phyloP scores from a whole-genome alignment of 2,888 invertebrate genomes.

The Molorchus minor region DNA sequence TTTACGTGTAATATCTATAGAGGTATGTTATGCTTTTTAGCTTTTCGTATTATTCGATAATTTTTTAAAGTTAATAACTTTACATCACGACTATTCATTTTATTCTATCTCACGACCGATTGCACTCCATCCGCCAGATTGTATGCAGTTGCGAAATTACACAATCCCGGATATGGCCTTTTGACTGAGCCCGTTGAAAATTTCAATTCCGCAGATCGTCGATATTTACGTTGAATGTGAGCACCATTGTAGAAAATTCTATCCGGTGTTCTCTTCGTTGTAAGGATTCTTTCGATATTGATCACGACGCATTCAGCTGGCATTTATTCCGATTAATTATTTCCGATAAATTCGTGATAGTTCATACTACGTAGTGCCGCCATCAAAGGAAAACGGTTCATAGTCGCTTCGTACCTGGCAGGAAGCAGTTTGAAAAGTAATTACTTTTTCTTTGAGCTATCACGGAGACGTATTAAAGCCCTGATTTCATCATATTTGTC shows the following conservation, averaged over 20 bases:
- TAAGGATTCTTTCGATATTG: conserved; percentile 35
- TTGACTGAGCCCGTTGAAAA: conserved; percentile 28
- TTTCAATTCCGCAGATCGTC: conserved; percentile 31
- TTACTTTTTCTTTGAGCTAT: too few species aligned
- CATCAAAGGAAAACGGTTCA: not conserved
- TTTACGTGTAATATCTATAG: not conserved
- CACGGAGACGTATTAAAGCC: too few species aligned
- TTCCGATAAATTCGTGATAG: conserved; percentile 14
- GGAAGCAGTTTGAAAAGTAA: too few species aligned
- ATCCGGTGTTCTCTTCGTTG: conserved; percentile 25
- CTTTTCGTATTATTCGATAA: not conserved
- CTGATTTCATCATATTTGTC: too few species aligned
- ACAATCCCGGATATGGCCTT: conserved; percentile 29
- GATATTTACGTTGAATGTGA: conserved; percentile 26
- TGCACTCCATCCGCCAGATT: not conserved
- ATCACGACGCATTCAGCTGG: conserved; percentile 20
- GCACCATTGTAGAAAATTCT: conserved; percentile 33
- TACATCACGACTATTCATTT: conserved; percentile 2
- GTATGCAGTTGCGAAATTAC: conserved; percentile 13
- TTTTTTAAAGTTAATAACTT: not conserved
- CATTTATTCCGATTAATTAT: conserved; percentile 18
- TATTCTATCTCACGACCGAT: not conserved
- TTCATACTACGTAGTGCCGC: conserved; percentile 4
- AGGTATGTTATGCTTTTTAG: not conserved
- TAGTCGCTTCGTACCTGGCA: not conserved